A percentile compares a stretch with the other conserved stretches of the same genome.
phyloP scores from a whole-genome alignment of 2,113 vertebrate species.

The Chrysochloris asiatica region DNA sequence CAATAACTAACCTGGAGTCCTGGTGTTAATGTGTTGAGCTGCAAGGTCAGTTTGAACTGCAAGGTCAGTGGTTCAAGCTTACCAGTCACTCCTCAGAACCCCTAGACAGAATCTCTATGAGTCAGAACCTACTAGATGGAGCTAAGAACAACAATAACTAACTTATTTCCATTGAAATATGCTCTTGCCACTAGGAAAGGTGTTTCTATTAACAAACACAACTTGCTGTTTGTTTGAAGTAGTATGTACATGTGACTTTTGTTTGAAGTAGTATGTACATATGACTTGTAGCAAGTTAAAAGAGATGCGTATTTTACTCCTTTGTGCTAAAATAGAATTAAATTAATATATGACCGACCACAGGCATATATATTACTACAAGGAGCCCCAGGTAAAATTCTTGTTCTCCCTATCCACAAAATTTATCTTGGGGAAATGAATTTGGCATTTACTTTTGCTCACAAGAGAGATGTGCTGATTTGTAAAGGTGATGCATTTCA shows the following conservation, averaged over 20 bases:
- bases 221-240: background rate
- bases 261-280: slow-evolving; percentile 47
- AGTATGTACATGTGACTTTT: slow-evolving; percentile 25
- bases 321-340: slow-evolving; percentile 45
- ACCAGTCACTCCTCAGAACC: too few species aligned
- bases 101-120: too few species aligned
- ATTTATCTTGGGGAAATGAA: background rate
- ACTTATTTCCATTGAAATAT: slow-evolving; percentile 51
- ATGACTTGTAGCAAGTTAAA: slow-evolving; percentile 40
- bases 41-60: too few species aligned
- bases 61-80: too few species aligned
- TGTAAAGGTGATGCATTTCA: background rate
- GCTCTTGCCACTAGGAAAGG: slow-evolving; percentile 53
- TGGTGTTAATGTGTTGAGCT: too few species aligned
- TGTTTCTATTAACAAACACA: slow-evolving; percentile 50
- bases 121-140: too few species aligned
- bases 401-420: background rate
- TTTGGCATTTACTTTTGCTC: background rate
- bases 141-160: too few species aligned
- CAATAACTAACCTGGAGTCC: too few species aligned
- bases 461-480: background rate
- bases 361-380: background rate
- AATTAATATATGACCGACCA: background rate
- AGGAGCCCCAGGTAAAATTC: background rate
- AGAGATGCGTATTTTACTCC: background rate